Base-by-base conservation (phyloP, 1,140 invertebrate genomes). In the Stegodyphus dumicola region DNA sequence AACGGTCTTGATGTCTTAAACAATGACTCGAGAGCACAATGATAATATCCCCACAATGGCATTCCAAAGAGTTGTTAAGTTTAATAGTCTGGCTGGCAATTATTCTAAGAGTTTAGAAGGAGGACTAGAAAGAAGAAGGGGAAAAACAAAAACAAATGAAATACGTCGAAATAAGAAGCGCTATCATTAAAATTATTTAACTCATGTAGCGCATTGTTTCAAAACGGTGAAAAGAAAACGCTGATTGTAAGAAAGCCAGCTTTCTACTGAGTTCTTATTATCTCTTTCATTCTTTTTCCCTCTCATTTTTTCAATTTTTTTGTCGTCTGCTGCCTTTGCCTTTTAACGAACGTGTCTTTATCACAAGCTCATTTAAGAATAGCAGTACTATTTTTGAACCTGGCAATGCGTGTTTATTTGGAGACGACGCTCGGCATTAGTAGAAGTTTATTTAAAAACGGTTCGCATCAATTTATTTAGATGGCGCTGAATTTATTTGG, bases 141-240 rank as follows among this genome's bases (percentile, higher is more conserved):
- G 11, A n/a, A 15, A 67, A 75, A 77, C 67, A 85, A 69, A 85
- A 49, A 76, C 70, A 56, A 85, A 69, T 66, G 64, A 74, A 83
- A 83, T 53, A 83, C 80, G 6, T 51, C 6, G 73, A 33, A 69
- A 70, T 76, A 85, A 85, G 81, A 85, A 85, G 81, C 73, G 74
- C 81, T 75, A 85, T 85, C 81, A 85, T 85, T 85, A 85, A 85
- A 85, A 85, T 85, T 85, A 85, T 85, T 85, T 85, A 85, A 85
- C 81, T 85, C 81, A 76, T 85, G 81, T 85, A 85, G 81, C 73
- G 81, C 81, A 76, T 85, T 85, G 81, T 85, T 85, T 85, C 74
- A 85, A 85, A 83, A 83, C 56, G 78, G 15, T 83, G 80, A 75
- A 83, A 85, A 85, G 81, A 85, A 85, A 76, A 76, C 65, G 11